Percentiles rank a stretch among this genome's conserved stretches.
Evolutionary conservation across 2,797 vertebrate species (phyloP).

Genomic region (Megalops cyprinoides): DNA sequence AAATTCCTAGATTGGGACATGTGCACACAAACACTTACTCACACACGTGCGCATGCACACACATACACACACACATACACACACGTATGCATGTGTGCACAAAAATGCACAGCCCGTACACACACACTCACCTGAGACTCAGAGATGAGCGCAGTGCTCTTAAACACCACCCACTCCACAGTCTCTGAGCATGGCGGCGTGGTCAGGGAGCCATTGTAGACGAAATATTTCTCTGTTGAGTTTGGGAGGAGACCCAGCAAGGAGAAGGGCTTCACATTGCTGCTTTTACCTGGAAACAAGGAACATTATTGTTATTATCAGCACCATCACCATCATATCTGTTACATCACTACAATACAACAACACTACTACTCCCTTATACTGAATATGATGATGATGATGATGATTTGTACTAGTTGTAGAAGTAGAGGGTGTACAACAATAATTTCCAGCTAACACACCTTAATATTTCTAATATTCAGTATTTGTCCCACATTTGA

Average conservation of each 20-base stretch:
- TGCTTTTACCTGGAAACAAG: slow-evolving; percentile 83
- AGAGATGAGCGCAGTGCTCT: slow-evolving; percentile 87
- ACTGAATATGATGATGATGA: no score
- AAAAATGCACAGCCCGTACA: no score
- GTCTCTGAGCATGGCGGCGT: slow-evolving; percentile 89
- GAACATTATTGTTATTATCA: background rate
- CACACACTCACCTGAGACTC: slow-evolving; percentile 73
- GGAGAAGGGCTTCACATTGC: slow-evolving; percentile 79
- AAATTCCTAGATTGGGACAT: no score
- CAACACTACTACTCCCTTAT: no score
- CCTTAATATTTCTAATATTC: no score
- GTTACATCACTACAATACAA: background rate
- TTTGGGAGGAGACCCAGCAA: slow-evolving; percentile 85
- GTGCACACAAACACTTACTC: no score
- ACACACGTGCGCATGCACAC: slow-evolving; percentile 42
- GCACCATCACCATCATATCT: background rate
- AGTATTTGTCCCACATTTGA: no score
- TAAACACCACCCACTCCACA: slow-evolving; percentile 94
- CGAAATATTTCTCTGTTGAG: slow-evolving; percentile 91
- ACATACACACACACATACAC: background rate
- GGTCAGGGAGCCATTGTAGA: slow-evolving; percentile 93
- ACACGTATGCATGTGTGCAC: background rate
- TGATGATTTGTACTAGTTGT: no score
- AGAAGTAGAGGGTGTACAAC: no score
- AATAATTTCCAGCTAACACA: no score